Base-by-base conservation (phyloP, 2,888 invertebrate genomes). In the Macrosoma leucophasiata region DNA sequence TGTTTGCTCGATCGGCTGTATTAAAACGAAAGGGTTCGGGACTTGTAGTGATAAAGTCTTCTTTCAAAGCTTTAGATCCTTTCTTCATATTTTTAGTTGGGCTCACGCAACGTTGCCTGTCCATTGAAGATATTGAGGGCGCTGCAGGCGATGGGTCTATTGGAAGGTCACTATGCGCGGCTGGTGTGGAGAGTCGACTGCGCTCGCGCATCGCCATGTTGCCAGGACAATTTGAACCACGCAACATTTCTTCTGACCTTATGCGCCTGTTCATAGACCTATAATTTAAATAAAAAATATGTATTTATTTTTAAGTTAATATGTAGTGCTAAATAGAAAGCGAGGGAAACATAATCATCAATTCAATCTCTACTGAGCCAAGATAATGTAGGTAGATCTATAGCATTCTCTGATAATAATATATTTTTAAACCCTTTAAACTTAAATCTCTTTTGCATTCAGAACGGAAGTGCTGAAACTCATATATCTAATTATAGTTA, bases 221-320 rank as follows among this genome's bases (percentile, higher is more conserved):
- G 0, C 90, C 89, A 1, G 91, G 91, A 36, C 89, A 73, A 18
- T 87, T 88, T 0, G 91, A 86, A 1, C 85, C 84, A 39, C 87
- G 87, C 29, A 91, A 64, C 82, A 91, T 77, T 65, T 91, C 91
- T 48, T 90, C 90, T 0, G 91, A 87, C 36, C 91, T 78, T 19
- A 91, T 87, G 53, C 88, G 88, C 48, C 89, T 88, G 53, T 89
- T 89, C 50, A 91, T 76, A 10, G 86, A 79, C 45, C 90, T 89
- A 45, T 13, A 39, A 32, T 15, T 10, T 9, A 22, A 22, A 11
- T 13, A 8, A 9, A 12, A 14, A 4, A 4, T 17, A 23, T 8
- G 3, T 3, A 13, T 19, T 7, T 6, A 8, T 13, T 12, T 29
- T 1, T 29, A 10, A 11, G 12, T n/a, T 13, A 13, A n/a, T n/a